Conservation (phyloP, 2,113 vertebrate genomes). For the Camelus dromedarius region DNA sequence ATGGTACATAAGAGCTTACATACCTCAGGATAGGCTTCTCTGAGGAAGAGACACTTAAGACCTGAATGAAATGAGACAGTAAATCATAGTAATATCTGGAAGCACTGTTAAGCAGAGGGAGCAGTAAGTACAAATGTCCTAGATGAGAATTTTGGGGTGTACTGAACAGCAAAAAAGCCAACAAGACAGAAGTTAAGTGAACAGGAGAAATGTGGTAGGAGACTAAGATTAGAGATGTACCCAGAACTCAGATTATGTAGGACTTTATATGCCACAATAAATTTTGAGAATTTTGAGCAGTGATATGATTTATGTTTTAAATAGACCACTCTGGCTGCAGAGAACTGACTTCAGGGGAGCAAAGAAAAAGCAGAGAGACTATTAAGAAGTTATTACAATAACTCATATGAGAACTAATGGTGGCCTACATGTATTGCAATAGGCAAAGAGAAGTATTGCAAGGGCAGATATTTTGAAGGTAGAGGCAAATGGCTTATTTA, state of each 20-base stretch:
- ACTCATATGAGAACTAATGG: neutral
- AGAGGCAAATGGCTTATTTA: slow-evolving; percentile 47
- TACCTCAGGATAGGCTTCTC: slow-evolving; percentile 6
- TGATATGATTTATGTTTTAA: slow-evolving; percentile 8
- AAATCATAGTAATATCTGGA: slow-evolving; percentile 1
- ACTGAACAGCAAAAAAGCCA: neutral
- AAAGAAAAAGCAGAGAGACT: neutral
- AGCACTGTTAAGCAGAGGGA: slow-evolving; percentile 1
- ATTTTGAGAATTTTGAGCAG: neutral
- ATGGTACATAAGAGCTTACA: neutral
- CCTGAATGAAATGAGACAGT: slow-evolving; percentile 17
- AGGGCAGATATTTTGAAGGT: slow-evolving; percentile 52
- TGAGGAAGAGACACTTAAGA: slow-evolving; percentile 47
- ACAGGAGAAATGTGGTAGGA: slow-evolving; percentile 7
- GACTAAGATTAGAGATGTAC: neutral
- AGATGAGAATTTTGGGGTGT: neutral
- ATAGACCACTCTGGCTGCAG: neutral
- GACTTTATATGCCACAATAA: neutral
- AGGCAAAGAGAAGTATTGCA: neutral
- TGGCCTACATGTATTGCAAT: neutral
- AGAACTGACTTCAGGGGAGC: neutral
- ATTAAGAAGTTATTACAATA: slow-evolving; percentile 17
- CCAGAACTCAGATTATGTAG: neutral
- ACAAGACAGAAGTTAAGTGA: neutral
- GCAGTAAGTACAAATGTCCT: neutral